Conservation (phyloP, 1,140 invertebrate genomes). For the Maconellicoccus hirsutus region DNA sequence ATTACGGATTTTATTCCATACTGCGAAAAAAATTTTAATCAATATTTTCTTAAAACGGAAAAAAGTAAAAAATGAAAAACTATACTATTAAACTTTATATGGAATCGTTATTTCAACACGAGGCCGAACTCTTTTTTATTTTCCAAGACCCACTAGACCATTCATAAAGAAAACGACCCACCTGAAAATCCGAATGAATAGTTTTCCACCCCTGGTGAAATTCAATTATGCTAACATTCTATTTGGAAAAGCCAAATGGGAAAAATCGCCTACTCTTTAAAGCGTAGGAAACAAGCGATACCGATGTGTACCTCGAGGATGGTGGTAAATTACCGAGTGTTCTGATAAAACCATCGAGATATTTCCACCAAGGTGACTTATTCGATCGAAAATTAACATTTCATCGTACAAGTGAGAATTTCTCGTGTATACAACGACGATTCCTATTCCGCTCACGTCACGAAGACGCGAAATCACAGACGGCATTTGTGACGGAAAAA, state of each 20-base stretch:
- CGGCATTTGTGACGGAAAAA: too few species aligned
- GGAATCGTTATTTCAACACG: slow-evolving; percentile 7
- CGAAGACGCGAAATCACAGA: too few species aligned
- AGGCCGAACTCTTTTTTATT: background rate
- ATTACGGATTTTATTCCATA: background rate
- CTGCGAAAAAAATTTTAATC: background rate
- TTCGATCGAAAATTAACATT: too few species aligned
- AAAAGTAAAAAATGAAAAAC: slow-evolving; percentile 4
- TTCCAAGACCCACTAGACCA: background rate
- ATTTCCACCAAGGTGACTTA: too few species aligned
- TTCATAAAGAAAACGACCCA: slow-evolving; percentile 11
- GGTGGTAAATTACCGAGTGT: too few species aligned
- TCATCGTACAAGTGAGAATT: too few species aligned
- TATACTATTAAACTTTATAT: background rate
- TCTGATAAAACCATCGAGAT: too few species aligned
- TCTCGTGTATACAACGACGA: too few species aligned
- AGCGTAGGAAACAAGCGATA: background rate
- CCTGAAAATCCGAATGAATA: slow-evolving; percentile 18
- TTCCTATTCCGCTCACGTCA: too few species aligned
- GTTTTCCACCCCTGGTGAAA: slow-evolving; percentile 11
- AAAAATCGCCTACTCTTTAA: background rate
- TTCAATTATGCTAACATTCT: slow-evolving; percentile 20
- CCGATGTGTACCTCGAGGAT: background rate
- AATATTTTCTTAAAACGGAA: background rate
- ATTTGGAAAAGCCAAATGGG: slow-evolving; percentile 8